A percentile compares a stretch with the other conserved stretches of the same genome.
phyloP scores from a whole-genome alignment of 2,888 invertebrate genomes.

The Spicauda simplicius region DNA sequence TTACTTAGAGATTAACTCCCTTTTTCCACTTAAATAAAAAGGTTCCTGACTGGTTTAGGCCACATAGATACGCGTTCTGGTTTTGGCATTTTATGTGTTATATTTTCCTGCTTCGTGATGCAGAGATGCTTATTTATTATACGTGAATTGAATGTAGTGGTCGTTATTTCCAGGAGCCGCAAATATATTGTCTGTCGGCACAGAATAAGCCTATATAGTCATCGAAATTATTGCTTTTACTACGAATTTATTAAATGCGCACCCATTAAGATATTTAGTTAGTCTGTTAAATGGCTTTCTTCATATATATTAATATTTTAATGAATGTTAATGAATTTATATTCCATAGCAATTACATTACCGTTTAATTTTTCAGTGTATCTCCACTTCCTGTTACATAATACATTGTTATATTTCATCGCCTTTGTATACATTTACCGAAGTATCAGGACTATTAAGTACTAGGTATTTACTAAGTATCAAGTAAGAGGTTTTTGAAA shows the following conservation, averaged over 20 bases:
- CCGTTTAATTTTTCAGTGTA: too few species aligned
- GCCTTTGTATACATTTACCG: neutral
- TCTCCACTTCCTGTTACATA: too few species aligned
- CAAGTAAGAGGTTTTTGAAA: neutral
- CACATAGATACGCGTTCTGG: neutral
- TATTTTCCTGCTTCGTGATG: conserved; percentile 18
- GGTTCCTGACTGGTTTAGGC: neutral
- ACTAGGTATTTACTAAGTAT: neutral
- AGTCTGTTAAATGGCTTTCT: too few species aligned
- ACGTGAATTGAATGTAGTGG: conserved; percentile 29
- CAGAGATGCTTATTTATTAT: conserved; percentile 24
- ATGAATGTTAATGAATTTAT: too few species aligned
- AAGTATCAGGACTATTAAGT: neutral
- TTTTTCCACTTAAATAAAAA: neutral
- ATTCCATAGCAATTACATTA: too few species aligned
- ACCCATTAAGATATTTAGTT: neutral
- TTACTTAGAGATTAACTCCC: too few species aligned
- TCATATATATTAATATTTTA: too few species aligned
- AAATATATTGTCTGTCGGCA: conserved; percentile 15
- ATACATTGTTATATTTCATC: too few species aligned
- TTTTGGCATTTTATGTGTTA: conserved; percentile 16
- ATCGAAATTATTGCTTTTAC: neutral
- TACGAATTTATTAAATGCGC: neutral
- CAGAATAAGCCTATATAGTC: conserved; percentile 2
- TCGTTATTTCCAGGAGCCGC: conserved; percentile 27